phyloP scores from a whole-genome alignment of 2,113 vertebrate genomes.

The Pyxicephalus adspersus region DNA sequence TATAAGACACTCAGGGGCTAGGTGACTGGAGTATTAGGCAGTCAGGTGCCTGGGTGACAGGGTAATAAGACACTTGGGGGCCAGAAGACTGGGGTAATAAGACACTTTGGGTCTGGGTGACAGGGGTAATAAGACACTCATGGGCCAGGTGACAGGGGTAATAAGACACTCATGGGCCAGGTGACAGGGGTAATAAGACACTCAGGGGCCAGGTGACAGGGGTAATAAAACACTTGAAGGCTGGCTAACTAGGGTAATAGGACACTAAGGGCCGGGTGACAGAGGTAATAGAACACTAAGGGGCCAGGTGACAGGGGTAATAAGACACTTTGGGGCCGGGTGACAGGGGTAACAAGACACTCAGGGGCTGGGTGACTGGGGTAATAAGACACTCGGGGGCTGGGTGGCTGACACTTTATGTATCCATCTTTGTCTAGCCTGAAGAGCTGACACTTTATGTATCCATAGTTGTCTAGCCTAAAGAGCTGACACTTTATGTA shows the following conservation, averaged over 20 bases:
- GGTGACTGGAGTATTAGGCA: slow-evolving; percentile 21
- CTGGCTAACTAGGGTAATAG: not conserved
- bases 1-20: slow-evolving; percentile 8
- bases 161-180: slow-evolving; percentile 4
- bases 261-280: no score
- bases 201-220: not conserved
- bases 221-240: no score
- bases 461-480: no score
- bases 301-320: not conserved
- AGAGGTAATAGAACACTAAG: not conserved
- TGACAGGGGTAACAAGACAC: slow-evolving; percentile 17
- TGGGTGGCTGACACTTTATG: slow-evolving; percentile 17
- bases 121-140: slow-evolving; percentile 34
- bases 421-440: no score
- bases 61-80: not conserved
- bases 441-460: no score
- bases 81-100: not conserved
- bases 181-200: not conserved
- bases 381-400: slow-evolving; percentile 14
- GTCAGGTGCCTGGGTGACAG: not conserved
- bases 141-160: slow-evolving; percentile 26
- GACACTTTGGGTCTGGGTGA: not conserved
- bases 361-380: slow-evolving; percentile 29
- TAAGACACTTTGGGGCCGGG: not conserved
- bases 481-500: no score